Conservation (phyloP, 2,888 invertebrate genomes). For the Nomada flava region DNA sequence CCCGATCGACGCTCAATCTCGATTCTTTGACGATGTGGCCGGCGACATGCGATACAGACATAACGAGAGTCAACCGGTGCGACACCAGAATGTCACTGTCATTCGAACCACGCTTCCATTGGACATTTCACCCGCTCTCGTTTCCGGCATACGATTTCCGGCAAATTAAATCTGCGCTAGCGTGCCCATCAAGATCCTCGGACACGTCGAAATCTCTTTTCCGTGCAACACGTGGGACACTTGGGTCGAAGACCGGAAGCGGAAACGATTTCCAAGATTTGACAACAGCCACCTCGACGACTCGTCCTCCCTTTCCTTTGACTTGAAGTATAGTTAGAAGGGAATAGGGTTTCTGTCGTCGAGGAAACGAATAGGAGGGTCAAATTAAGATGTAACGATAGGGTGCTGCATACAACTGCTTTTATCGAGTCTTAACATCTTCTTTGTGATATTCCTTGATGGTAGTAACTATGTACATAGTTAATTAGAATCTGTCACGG, state of each 20-base stretch:
- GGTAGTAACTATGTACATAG: not conserved
- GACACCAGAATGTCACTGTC: constrained; percentile 16
- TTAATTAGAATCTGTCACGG: not conserved
- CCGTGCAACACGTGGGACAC: not conserved
- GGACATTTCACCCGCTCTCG: constrained; percentile 36
- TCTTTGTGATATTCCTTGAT: not conserved
- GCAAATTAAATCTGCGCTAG: constrained; percentile 59
- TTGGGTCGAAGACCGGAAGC: constrained; percentile 47
- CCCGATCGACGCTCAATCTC: not conserved
- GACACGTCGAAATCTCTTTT: constrained; percentile 30
- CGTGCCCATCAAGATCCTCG: constrained; percentile 54
- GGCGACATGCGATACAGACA: not conserved
- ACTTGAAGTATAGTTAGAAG: not conserved
- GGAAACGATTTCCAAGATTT: constrained; percentile 45
- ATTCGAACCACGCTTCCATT: constrained; percentile 46
- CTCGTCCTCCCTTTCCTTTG: not conserved
- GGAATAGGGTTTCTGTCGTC: not conserved
- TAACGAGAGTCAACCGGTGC: constrained; percentile 53
- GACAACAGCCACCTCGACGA: not conserved
- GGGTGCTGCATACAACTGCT: not conserved
- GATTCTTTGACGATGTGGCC: not conserved
- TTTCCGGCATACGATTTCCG: constrained; percentile 66
- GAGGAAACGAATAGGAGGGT: constrained; percentile 2
- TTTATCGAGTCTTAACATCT: not conserved
- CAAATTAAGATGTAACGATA: constrained; percentile 11